Base-by-base conservation (phyloP, 2,888 invertebrate genomes). In the Oxytorus armatus region DNA sequence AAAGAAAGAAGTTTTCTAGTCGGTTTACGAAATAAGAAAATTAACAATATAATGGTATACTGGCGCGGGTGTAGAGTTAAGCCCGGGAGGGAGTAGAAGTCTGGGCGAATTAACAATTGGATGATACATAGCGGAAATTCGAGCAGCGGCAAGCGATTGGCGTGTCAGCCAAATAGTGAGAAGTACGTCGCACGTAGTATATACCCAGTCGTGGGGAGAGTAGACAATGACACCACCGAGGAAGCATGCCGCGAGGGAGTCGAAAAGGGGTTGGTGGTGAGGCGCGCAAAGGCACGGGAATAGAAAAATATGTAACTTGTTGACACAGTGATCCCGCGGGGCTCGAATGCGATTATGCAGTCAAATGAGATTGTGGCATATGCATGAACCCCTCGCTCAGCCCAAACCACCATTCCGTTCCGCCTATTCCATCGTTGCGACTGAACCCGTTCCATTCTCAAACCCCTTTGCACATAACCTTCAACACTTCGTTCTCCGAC, bases 291-390 rank as follows among this genome's bases (percentile, higher is more conserved):
- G 76, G 75, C 55, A 73, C 53, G 70, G 75, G 81, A 83, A 85
- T 84, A 87, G 85, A 89, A 89, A 88, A 90, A 89, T 88, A 87
- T 88, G 88, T 88, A 90, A 91, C 90, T 91, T 91, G 90, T 91
- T 91, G 91, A 91, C 90, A 90, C 87, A 88, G 84, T 84, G 86
- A 89, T 89, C 88, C 88, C 90, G 78, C 65, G 83, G 87, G 90
- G 86, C 83, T 86, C 83, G 86, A 89, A 89, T 88, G 87, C 89
- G 89, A 91, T 91, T 91, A 91, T 89, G 90, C 88, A 92, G 91
- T 91, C 91, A 92, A 91, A 92, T 92, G 91, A 91, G 91, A 91
- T 90, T 90, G 88, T 92, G 90, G 90, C 91, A 92, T 92, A 92
- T 92, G 91, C 90, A 92, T 91, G 91, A 91, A 84, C 83, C 85